Evolutionary conservation across 2,888 invertebrate species (phyloP).

Genomic region (Asteroscopus sphinx): DNA sequence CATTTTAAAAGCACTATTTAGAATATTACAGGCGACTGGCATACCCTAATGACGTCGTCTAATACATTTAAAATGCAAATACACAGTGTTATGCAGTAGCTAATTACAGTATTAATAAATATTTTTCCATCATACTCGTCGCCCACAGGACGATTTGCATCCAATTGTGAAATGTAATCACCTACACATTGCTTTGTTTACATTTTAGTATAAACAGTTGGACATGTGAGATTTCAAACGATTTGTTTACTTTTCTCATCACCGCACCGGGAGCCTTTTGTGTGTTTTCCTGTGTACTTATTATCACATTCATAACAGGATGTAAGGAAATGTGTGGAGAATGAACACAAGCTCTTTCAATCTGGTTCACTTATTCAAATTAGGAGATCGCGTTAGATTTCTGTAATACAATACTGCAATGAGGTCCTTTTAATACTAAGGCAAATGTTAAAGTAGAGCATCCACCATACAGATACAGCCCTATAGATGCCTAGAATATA

Average conservation of each 20-base stretch:
- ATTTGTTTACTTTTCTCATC: constrained; percentile 43
- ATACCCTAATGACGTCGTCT: constrained; percentile 22
- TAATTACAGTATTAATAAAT: constrained; percentile 27
- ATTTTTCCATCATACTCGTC: constrained; percentile 27
- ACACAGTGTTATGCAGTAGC: constrained; percentile 24
- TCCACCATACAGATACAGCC: too few relatives aligned
- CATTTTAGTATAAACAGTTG: constrained; percentile 24
- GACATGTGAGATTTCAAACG: constrained; percentile 31
- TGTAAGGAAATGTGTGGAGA: not conserved
- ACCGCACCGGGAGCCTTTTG: constrained; percentile 37
- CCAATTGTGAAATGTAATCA: constrained; percentile 11
- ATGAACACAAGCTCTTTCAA: too few relatives aligned
- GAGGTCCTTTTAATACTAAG: not conserved
- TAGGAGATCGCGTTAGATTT: constrained; percentile 5
- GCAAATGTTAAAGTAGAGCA: constrained; percentile 5
- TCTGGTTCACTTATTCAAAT: too few relatives aligned
- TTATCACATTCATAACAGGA: constrained; percentile 15
- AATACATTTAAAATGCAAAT: constrained; percentile 49
- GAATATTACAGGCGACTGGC: constrained; percentile 22
- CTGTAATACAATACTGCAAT: constrained; percentile 6
- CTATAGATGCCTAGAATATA: too few relatives aligned
- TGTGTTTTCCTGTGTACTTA: constrained; percentile 20
- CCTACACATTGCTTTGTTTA: constrained; percentile 32
- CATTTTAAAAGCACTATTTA: constrained; percentile 49
- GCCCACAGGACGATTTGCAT: constrained; percentile 39